A percentile compares a stretch with the other conserved stretches of the same genome.
Evolutionary conservation across 2,113 vertebrate species (phyloP).

Genomic region (Polypterus senegalus): DNA sequence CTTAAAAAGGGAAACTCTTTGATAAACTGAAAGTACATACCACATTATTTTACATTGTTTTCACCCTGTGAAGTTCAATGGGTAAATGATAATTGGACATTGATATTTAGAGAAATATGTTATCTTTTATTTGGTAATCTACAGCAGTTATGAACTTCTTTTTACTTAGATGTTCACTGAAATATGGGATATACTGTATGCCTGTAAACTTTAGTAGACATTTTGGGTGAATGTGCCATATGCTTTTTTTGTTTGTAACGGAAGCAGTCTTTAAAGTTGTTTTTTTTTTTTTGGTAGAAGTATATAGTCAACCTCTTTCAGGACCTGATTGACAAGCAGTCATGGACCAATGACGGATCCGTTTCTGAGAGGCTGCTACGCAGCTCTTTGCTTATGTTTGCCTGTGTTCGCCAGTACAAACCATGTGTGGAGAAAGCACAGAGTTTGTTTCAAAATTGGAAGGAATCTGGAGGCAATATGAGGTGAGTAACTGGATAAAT

Average conservation of each 20-base stretch:
- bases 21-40: not conserved
- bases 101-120: too few relatives aligned
- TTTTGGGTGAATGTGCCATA: too few relatives aligned
- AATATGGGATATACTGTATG: too few relatives aligned
- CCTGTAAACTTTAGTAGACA: too few relatives aligned
- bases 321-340: constrained; percentile 64
- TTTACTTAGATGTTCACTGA: too few relatives aligned
- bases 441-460: constrained; percentile 60
- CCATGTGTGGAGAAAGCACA: constrained; percentile 59
- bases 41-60: too few relatives aligned
- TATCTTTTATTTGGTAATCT: too few relatives aligned
- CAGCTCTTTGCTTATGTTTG: constrained; percentile 57
- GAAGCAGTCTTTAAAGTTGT: not conserved
- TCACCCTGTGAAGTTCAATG: too few relatives aligned
- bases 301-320: constrained; percentile 65
- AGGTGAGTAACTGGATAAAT: constrained; percentile 43
- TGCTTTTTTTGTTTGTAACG: not conserved
- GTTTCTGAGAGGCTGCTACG: constrained; percentile 60
- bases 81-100: too few relatives aligned
- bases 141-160: too few relatives aligned
- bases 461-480: constrained; percentile 55
- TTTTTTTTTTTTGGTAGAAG: constrained; percentile 21
- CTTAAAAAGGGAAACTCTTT: too few relatives aligned
- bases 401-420: constrained; percentile 54
- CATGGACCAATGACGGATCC: constrained; percentile 64